Percentiles rank a stretch among this genome's conserved stretches.
These are phyloP conservation scores for Phrynosoma blainvillii DNA, from an alignment of 2,113 vertebrate genomes.

Conservation along the genomic window DNA sequence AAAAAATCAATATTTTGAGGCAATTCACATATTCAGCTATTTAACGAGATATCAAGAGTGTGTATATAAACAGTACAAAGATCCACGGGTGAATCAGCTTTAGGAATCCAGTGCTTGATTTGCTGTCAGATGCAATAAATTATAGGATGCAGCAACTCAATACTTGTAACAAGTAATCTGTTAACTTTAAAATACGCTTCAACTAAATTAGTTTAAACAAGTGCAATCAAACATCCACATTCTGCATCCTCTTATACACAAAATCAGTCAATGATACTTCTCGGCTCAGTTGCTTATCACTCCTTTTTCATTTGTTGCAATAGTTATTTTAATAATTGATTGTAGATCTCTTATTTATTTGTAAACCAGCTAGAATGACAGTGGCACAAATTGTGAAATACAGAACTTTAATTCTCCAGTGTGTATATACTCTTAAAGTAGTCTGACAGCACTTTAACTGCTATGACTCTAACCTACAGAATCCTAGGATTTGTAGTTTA, in stretches of 20 bases:
- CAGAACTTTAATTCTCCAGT: neutral
- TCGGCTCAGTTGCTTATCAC: neutral
- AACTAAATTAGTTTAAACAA: neutral
- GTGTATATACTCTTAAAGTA: neutral
- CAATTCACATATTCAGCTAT: neutral
- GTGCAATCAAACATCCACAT: neutral
- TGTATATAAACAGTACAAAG: neutral
- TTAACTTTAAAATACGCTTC: neutral
- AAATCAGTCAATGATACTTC: neutral
- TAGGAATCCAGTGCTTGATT: neutral
- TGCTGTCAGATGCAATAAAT: neutral
- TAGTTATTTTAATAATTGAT: neutral
- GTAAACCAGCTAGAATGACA: neutral
- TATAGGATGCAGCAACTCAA: neutral
- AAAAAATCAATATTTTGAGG: neutral
- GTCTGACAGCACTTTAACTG: too few relatives aligned
- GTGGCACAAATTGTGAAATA: neutral
- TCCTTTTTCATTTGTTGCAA: neutral
- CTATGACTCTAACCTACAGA: too few relatives aligned
- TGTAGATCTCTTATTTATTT: neutral
- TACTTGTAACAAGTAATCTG: neutral
- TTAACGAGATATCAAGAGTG: neutral
- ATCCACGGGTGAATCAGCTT: neutral
- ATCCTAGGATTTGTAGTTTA: too few relatives aligned
- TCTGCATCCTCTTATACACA: neutral